Evolutionary conservation across 2,888 invertebrate species (phyloP), one percentile per base, ranked within the genome.

Genomic region (Athrips mouffetella): DNA sequence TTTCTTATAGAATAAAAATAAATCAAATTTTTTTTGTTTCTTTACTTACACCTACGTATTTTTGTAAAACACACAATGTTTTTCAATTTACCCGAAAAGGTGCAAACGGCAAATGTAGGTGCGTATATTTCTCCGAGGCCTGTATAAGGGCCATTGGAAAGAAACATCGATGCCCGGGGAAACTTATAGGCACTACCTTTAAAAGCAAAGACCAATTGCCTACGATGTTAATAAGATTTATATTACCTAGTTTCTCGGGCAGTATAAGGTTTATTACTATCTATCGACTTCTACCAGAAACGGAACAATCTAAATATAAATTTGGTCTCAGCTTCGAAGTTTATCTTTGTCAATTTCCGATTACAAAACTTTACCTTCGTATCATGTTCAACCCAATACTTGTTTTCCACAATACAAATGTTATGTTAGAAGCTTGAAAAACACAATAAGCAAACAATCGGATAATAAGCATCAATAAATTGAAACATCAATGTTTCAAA

Each of bases 121-220:
- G 8, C 42, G 11, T 30, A 42, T 42, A 42, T 42, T 42, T 42
- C 42, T 42, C 42, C 18, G 15, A 20, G 18, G 42, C 18, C 18
- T n/a, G 18, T 25, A 11, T 23, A 11, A 18, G 41, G 25, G 41
- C 42, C 29, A 42, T 42, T 42, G 29, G 5, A 30, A 29, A 42
- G 42, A 42, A 42, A 42, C 42, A 42, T 42, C 37, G 21, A 37
- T 30, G 29, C 18, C 18, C 13, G 10, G 23, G 42, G 42, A 42
- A 42, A 42, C 27, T 6, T 42, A 42, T 15, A 29, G 42, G 18
- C 42, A 29, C 42, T 42, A 29, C 42, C 27, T 27, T 42, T 42
- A 42, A 42, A 27, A 42, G 42, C 42, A 42, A 42, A 29, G 27
- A 11, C 29, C 29, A 29, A 42, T 42, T 29, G 25, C 41, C 27